Evolutionary conservation across 2,797 vertebrate genomes (phyloP).

Genomic region (Anabacerthia variegaticeps): DNA sequence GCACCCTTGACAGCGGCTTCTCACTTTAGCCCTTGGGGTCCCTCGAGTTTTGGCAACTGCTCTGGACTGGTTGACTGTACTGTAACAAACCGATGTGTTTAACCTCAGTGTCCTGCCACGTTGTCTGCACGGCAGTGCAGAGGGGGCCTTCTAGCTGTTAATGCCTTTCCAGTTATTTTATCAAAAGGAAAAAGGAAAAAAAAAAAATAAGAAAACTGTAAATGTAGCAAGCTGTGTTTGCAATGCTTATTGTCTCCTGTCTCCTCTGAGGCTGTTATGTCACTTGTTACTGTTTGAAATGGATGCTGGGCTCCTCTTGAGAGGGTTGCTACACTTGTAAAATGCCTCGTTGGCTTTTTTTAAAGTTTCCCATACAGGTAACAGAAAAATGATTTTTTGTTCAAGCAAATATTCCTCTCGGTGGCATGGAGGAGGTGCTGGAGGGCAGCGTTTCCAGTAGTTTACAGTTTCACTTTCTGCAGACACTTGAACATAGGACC

Average conservation of each 20-base stretch:
- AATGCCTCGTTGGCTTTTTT: slow-evolving; percentile 42
- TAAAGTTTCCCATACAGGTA: background rate
- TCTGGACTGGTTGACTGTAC: slow-evolving; percentile 46
- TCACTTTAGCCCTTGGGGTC: background rate
- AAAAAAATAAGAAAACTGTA: background rate
- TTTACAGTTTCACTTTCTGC: slow-evolving; percentile 84
- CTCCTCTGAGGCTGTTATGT: slow-evolving; percentile 55
- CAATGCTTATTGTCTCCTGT: slow-evolving; percentile 23
- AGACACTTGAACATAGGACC: slow-evolving; percentile 86
- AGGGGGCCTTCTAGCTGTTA: slow-evolving; percentile 49
- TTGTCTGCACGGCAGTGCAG: background rate
- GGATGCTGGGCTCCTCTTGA: slow-evolving; percentile 43
- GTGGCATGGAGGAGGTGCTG: background rate
- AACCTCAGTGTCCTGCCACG: slow-evolving; percentile 62
- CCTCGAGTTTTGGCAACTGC: background rate
- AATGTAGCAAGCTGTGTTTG: slow-evolving; percentile 67
- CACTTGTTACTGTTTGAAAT: slow-evolving; percentile 60
- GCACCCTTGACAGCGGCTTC: background rate
- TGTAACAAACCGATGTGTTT: slow-evolving; percentile 47
- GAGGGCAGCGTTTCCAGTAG: slow-evolving; percentile 74
- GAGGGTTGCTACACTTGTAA: slow-evolving; percentile 54
- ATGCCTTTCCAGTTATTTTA: slow-evolving; percentile 66
- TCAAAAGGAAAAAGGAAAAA: background rate
- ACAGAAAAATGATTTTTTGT: background rate
- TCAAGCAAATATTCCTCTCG: slow-evolving; percentile 46